Base-by-base conservation (phyloP, 1,140 invertebrate species). In the Tetramorium parvispinum region DNA sequence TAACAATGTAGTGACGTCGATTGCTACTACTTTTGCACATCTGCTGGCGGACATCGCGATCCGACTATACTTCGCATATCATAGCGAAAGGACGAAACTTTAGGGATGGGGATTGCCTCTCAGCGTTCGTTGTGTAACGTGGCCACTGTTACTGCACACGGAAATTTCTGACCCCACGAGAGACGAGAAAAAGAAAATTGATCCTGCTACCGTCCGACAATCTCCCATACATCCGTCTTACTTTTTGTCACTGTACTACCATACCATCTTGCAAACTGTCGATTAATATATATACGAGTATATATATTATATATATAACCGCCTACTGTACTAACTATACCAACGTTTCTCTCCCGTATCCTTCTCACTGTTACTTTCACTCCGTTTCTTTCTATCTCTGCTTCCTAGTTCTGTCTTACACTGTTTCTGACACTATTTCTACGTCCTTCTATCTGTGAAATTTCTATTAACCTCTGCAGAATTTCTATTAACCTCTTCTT, bases 401-500 rank as follows among this genome's bases (percentile, higher is more conserved):
- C 76, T 51, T 81, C 57, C 65, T 16, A 21, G 3, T 13, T 46
- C 11, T 46, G 3, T 46, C 51, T 53, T 16, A 46, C 51, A 18
- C 18, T 18, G 16, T 51, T 51, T 53, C 65, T 88, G 46, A 86
- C 66, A 93, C 79, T 93, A 76, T 91, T 85, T 93, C 85, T 91
- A 18, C 83, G 27, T 85, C 37, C 66, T 18, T 65, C 61, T 89
- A 49, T 88, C 59, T 85, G 51, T 86, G 55, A 86, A 81, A 85
- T 85, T 51, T 79, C 92, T 93, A 93, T 93, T 94, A 92, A 94
- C 92, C 87, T 46, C 65, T 73, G 59, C 66, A n/a, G n/a, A 59
- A 61, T 83, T 83, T 83, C 79, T 83, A 83, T 24, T 83, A 83
- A 83, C 79, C 94, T 95, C 92, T 91, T 95, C 95, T 95, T 94